Percentiles rank a stretch among this genome's conserved stretches.
Evolutionary conservation across 2,113 vertebrate species (phyloP).

Genomic region (Thalassarche chlororhynchos): DNA sequence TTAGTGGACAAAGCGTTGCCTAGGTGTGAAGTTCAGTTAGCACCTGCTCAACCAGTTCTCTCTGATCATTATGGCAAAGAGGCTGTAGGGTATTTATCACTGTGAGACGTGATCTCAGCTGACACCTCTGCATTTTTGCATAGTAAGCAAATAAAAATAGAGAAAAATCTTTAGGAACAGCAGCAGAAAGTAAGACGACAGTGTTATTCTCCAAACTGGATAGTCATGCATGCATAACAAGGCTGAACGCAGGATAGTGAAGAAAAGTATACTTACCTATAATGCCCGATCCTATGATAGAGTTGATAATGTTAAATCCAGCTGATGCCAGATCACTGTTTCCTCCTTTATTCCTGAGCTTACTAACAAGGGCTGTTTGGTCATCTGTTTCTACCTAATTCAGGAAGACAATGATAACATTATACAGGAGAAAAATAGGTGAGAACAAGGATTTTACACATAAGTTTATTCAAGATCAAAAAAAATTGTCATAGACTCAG

Average conservation of each 20-base stretch:
- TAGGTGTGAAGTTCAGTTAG: neutral
- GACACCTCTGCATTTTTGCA: neutral
- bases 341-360: conserved; percentile 45
- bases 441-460: neutral
- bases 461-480: neutral
- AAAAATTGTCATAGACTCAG: neutral
- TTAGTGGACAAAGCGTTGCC: neutral
- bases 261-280: conserved; percentile 81
- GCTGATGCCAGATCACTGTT: conserved; percentile 79
- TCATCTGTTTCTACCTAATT: conserved; percentile 75
- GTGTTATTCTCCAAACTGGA: neutral
- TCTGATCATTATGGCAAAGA: neutral
- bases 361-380: conserved; percentile 71
- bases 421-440: neutral
- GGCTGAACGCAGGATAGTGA: neutral
- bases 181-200: neutral
- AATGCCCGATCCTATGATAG: conserved; percentile 92
- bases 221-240: neutral
- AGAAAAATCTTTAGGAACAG: neutral
- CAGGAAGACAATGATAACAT: neutral
- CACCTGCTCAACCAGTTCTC: neutral
- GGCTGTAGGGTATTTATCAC: neutral
- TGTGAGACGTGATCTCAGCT: neutral
- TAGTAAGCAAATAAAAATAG: neutral
- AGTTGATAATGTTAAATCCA: conserved; percentile 94